phyloP scores from a whole-genome alignment of 2,797 vertebrate species.

The Cryptoblepharus egeriae region DNA sequence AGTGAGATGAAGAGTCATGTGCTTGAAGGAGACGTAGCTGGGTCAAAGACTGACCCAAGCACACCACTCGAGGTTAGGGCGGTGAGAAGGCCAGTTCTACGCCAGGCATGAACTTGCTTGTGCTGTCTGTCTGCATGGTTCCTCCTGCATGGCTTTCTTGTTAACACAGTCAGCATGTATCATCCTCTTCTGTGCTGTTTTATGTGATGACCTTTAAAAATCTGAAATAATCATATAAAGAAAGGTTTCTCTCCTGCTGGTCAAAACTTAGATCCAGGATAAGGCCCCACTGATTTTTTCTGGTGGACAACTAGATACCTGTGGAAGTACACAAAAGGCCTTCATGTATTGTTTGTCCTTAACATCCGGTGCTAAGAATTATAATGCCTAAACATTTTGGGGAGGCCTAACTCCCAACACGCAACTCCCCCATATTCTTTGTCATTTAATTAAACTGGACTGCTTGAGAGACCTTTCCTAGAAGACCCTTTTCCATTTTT shows the following conservation, averaged over 20 bases:
- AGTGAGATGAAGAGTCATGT: slow-evolving; percentile 80
- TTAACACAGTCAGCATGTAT: neutral
- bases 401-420: too few species aligned
- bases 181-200: neutral
- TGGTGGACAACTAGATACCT: too few species aligned
- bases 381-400: too few species aligned
- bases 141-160: neutral
- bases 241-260: too few species aligned
- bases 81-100: slow-evolving; percentile 53
- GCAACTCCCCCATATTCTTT: neutral
- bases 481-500: neutral
- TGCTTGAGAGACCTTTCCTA: neutral
- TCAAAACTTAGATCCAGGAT: too few species aligned
- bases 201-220: too few species aligned
- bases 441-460: neutral
- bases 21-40: slow-evolving; percentile 74
- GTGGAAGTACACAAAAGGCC: too few species aligned
- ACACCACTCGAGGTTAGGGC: slow-evolving; percentile 82
- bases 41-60: slow-evolving; percentile 76
- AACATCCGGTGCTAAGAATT: too few species aligned
- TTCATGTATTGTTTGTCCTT: too few species aligned
- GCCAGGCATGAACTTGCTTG: neutral
- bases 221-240: too few species aligned
- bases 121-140: slow-evolving; percentile 22
- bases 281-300: too few species aligned